A percentile compares a stretch with the other conserved stretches of the same genome.
Evolutionary conservation across 2,113 vertebrate species (phyloP).

Genomic region (Alectura lathami): DNA sequence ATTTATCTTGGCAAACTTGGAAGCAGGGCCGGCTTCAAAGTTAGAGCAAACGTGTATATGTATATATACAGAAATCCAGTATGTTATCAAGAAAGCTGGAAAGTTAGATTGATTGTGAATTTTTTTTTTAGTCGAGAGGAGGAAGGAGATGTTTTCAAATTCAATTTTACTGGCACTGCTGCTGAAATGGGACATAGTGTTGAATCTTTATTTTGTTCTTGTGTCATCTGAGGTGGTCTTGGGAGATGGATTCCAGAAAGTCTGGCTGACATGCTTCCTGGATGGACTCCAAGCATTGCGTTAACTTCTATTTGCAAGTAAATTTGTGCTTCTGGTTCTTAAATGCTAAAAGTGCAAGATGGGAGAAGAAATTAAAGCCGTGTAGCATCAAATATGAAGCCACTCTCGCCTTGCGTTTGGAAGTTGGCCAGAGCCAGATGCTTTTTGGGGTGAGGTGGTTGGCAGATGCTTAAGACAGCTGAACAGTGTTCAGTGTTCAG

Average conservation of each 20-base stretch:
- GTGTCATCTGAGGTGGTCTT: not conserved
- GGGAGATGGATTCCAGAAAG: not conserved
- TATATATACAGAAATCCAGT: not conserved
- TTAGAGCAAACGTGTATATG: accelerated
- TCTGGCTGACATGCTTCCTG: not conserved
- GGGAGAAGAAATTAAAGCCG: not conserved
- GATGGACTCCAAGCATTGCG: not conserved
- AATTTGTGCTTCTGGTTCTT: not conserved
- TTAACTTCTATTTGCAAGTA: not conserved
- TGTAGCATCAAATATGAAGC: not conserved
- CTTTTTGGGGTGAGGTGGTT: slow-evolving; percentile 39
- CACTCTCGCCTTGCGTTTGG: not conserved
- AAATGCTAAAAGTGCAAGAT: not conserved
- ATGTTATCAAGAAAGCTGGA: not conserved
- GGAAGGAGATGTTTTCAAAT: not conserved
- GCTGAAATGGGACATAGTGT: not conserved
- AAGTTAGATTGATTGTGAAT: not conserved
- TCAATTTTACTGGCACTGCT: not conserved
- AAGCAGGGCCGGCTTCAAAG: not conserved
- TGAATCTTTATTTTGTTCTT: not conserved
- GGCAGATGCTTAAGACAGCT: slow-evolving; percentile 51
- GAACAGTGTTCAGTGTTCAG: not conserved
- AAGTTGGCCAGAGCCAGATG: not conserved
- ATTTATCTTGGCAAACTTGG: not conserved
- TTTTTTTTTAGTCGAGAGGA: not conserved